Base-by-base conservation (phyloP, 1,140 invertebrate genomes). In the Battus philenor region DNA sequence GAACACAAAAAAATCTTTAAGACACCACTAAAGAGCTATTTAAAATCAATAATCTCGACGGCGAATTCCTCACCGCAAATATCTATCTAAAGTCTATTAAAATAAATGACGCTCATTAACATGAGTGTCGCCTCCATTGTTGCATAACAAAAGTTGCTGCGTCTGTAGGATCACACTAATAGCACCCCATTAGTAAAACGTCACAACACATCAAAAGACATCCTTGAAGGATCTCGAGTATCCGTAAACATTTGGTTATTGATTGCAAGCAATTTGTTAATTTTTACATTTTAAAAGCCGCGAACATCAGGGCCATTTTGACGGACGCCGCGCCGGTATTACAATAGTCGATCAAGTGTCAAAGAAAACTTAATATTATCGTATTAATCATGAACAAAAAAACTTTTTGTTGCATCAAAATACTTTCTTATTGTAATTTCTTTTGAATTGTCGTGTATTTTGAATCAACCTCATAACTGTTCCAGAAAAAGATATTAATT, bases 201-300 rank as follows among this genome's bases (percentile, higher is more conserved):
- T 85, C 81, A 80, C 71, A 85, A 85, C 79, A 85, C 57, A 76
- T 83, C 76, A 85, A 75, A 82, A 63, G 74, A 77, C 61, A 66
- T 47, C 34, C 50, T 52, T 53, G 41, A 56, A 65, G 59, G 47
- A 50, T 54, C 63, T 62, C 45, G 43, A 71, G 55, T 55, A 51
- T 57, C 47, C 50, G 56, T 59, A 61, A 66, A 74, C 55, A 61
- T 50, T 49, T 44, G 18, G 51, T 75, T 82, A 85, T 83, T 80
- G 67, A 85, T 85, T 62, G 68, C 47, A 17, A 43, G 71, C 59
- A 60, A 85, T 85, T 83, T 80, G 77, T 85, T 74, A 64, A 62
- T 68, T 69, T 61, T 67, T 80, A 77, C 59, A 64, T 66, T 39
- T 55, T 56, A 55, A 43, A 52, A 36, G 54, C 72, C 66, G 66